phyloP scores from a whole-genome alignment of 2,797 vertebrate species.

The Rhyacichthys aspro region DNA sequence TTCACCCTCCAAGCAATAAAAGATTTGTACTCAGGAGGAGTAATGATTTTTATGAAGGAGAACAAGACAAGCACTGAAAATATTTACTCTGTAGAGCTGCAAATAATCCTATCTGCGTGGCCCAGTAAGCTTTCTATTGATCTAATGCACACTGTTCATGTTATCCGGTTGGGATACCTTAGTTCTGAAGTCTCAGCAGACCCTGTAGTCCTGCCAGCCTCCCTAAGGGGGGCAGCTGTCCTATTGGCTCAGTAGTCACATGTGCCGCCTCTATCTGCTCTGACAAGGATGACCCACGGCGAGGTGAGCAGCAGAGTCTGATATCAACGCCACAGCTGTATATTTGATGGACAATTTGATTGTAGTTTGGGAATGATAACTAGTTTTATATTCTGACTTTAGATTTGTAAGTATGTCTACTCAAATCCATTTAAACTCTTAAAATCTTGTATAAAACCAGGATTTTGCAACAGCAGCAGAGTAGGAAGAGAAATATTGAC shows the following conservation, averaged over 20 bases:
- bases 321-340: constrained; percentile 33
- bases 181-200: constrained; percentile 31
- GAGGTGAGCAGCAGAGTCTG: constrained; percentile 36
- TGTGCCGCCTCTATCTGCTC: constrained; percentile 30
- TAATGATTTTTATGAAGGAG: constrained; percentile 44
- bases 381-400: too few relatives aligned
- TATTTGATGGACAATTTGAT: constrained; percentile 1
- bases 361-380: too few relatives aligned
- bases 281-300: constrained; percentile 47
- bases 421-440: too few relatives aligned
- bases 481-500: constrained; percentile 11
- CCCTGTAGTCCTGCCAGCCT: constrained; percentile 17
- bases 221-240: constrained; percentile 45
- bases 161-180: constrained; percentile 35
- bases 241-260: constrained; percentile 24
- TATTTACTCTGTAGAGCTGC: constrained; percentile 8
- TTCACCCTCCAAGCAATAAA: constrained; percentile 22
- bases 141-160: constrained; percentile 15
- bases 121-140: constrained; percentile 28
- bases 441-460: neutral
- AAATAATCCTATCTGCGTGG: constrained; percentile 23
- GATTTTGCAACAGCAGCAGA: neutral
- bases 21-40: constrained; percentile 23
- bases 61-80: constrained; percentile 20
- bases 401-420: too few relatives aligned